Evolutionary conservation across 1,140 invertebrate genomes (phyloP), one percentile per base, ranked within the genome.

Genomic region (Drosophila equinoxialis): DNA sequence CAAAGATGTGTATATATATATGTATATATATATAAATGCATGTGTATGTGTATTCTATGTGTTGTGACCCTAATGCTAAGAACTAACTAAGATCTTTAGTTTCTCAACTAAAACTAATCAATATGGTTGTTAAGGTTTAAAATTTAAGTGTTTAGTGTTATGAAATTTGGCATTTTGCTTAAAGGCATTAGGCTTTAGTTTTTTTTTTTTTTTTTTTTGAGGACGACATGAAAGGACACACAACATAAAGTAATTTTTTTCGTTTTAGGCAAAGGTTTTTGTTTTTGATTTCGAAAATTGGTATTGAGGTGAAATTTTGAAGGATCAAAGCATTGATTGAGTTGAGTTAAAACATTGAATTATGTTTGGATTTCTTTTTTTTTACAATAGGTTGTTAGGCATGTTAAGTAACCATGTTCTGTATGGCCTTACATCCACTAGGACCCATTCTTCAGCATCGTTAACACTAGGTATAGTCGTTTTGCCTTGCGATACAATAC

Each of bases 401-500:
- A 67, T 68, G 72, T 41, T 72, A 86, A 81, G 84, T 81, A 89
- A 90, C 84, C 84, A 89, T 89, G 84, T 89, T 61, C 74, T 89
- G 84, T 90, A 90, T 89, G 84, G 89, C 77, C 87, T 97, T 97
- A 98, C 97, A 94, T 99, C 98, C 82, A 98, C 98, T 91, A 97
- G 93, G 90, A 94, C 93, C 94, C 98, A 96, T 96, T 99, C 98
- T 93, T 98, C 98, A 89, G 94, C 95, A 93, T 99, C 98, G 94
- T 99, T 97, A 80, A 99, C 96, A 91, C 96, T 96, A 75, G 98
- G 97, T 92, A 99, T 98, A 74, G 95, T 95, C 79, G 97, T 96
- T 94, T 98, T 98, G 93, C 98, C 98, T 95, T 99, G 98, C 90
- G 98, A 96, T 90, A 99, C 97, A 95, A 98, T 99, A 94, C 96